Evolutionary conservation across 2,888 invertebrate species (phyloP), one percentile per base, ranked within the genome.

Genomic region (Ophraella communa): DNA sequence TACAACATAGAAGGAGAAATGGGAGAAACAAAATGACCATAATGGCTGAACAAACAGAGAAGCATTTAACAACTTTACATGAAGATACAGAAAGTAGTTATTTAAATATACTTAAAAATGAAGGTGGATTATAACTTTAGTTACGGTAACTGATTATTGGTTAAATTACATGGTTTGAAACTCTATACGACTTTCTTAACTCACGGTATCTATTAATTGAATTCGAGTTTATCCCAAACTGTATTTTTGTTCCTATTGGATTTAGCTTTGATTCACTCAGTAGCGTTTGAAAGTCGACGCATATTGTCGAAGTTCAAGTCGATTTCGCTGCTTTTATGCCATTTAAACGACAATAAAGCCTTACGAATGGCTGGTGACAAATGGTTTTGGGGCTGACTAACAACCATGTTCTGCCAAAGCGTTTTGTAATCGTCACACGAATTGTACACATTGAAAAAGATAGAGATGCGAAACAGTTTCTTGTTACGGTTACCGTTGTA

Each of bases 371-470:
- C 65, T 64, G 71, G 73, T 75, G 75, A 74, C 73, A 74, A 74
- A 75, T 74, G 72, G 73, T 73, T 73, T 71, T 62, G 64, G 69
- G 69, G 65, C 65, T 67, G 71, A 71, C 72, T 72, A 73, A 73
- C 71, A 73, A 74, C 70, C 69, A 69, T 70, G 69, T 72, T 67
- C 64, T 64, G 64, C 52, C 64, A 62, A 62, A 61, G 51, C 65
- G 56, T 69, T 74, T 72, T 73, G 73, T 73, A 73, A 71, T 72
- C 68, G 70, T 68, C 69, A 70, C 70, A 60, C 62, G 44, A 52
- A 52, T 60, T 62, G 62, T 66, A 60, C 62, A 64, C 59, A 52
- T 66, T 59, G 69, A 61, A 21, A 44, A 59, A 49, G 20, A 10
- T 52, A 60, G 60, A 60, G 52, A 20, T 30, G 52, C 2, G 54